Base-by-base conservation (phyloP, 2,888 invertebrate genomes). In the Blastobasis adustella region DNA sequence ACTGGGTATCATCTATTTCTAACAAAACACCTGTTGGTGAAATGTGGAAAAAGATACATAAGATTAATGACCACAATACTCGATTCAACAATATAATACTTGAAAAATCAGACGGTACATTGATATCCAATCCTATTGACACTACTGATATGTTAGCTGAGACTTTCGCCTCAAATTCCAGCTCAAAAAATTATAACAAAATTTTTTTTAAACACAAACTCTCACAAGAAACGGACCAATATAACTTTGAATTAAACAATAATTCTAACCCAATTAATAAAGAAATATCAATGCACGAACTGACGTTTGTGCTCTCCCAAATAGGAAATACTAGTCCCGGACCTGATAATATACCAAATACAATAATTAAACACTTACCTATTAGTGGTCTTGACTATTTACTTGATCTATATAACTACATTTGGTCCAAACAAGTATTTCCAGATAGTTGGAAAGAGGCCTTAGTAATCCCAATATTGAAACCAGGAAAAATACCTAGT, bases 361-460 rank as follows among this genome's bases (percentile, higher is more conserved):
- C 44, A 10, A 46, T 58, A 23, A 58, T 59, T 45, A 55, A 54
- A 51, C 43, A 59, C 5, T 46, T 59, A 37, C 55, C 59, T 6
- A 9, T 9, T n/a, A 46, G 40, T 10, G 56, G 38, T 9, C 37
- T 57, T 42, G 42, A 57, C n/a, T 51, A 54, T 38, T 38, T 55
- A 7, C 9, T 54, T 10, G n/a, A 52, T 10, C 37, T 54, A 4
- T 52, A 54, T n/a, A n/a, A n/a, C 38, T 43, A 45, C 9, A 49
- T 54, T 8, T 57, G 41, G 51, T 47, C 4, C 6, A 51, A 49
- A 2, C 56, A 59, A 36, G 49, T 54, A n/a, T 60, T 58, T 45
- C 58, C 60, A 8, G 52, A 52, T 44, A 39, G 38, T 5, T 60
- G 58, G 60, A 50, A 40, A 48, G 52, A 57, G 46, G 58, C 60